Conservation (phyloP, 1,140 invertebrate species). For the Paraescarpia echinospica region DNA sequence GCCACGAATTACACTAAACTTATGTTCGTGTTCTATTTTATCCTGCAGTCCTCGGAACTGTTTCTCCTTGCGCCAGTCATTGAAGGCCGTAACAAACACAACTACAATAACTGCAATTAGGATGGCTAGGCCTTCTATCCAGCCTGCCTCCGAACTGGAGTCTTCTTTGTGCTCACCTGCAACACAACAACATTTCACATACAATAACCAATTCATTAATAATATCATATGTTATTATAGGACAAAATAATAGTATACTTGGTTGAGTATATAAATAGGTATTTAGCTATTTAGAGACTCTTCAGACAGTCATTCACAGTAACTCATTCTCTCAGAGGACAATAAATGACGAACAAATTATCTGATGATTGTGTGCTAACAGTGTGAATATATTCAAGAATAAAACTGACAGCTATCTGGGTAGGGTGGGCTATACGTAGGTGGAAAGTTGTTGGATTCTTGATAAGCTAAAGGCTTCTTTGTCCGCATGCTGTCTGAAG, state of each 20-base stretch:
- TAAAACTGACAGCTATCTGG: no score
- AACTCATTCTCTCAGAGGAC: no score
- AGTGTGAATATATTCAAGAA: no score
- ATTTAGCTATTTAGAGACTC: no score
- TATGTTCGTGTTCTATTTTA: conserved; percentile 96
- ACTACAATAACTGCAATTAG: conserved; percentile 95
- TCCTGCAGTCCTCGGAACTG: conserved; percentile 93
- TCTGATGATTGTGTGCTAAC: no score
- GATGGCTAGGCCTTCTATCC: conserved; percentile 96
- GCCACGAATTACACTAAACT: conserved; percentile 91
- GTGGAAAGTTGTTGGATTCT: no score
- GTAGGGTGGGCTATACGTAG: no score
- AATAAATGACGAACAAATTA: no score
- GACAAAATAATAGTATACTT: neutral
- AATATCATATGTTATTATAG: neutral
- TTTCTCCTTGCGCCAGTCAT: conserved; percentile 96
- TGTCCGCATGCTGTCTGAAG: no score
- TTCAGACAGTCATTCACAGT: no score
- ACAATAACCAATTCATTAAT: neutral
- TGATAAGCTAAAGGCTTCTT: no score
- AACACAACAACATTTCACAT: neutral
- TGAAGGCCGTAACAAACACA: conserved; percentile 94
- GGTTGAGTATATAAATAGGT: no score
- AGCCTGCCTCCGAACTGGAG: conserved; percentile 53
- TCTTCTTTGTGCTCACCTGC: conserved; percentile 3